A percentile compares a stretch with the other conserved stretches of the same genome.
These are phyloP conservation scores for Pomatorhinus ruficollis DNA, from an alignment of 2,113 vertebrate genomes.

Conservation along the genomic window DNA sequence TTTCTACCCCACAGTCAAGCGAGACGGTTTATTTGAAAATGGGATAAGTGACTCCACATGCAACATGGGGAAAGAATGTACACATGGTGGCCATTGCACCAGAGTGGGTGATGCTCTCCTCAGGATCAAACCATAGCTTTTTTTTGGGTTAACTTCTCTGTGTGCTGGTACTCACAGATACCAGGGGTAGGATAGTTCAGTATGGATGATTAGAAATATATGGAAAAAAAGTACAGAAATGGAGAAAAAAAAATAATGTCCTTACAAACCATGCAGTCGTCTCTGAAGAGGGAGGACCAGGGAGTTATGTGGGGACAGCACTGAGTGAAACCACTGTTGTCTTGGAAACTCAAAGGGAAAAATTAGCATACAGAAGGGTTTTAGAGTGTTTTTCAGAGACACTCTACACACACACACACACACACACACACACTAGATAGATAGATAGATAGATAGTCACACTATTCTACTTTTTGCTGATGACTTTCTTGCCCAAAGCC, in stretches of 20 bases:
- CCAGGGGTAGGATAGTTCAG: background rate
- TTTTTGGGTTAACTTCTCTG: background rate
- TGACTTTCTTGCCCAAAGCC: background rate
- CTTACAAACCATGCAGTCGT: background rate
- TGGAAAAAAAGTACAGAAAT: too few relatives aligned
- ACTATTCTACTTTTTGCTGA: background rate
- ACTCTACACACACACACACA: background rate
- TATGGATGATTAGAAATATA: background rate
- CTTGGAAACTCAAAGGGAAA: slow-evolving; percentile 59
- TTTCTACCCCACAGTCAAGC: background rate
- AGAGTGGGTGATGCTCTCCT: background rate
- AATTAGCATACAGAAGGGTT: slow-evolving; percentile 31
- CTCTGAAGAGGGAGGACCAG: background rate
- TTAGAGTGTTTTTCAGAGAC: slow-evolving; percentile 2
- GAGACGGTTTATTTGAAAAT: background rate
- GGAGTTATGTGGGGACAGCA: slow-evolving; percentile 25
- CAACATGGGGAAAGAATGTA: background rate
- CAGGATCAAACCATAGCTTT: background rate
- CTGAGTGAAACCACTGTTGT: slow-evolving; percentile 39
- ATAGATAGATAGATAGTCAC: background rate
- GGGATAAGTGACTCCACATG: background rate
- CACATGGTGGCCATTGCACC: accelerated
- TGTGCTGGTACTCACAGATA: background rate
- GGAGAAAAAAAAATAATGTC: background rate
- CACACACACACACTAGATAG: too few relatives aligned